Evolutionary conservation across 2,113 vertebrate genomes (phyloP), one percentile per base, ranked within the genome.

Genomic region (Petromus typicus): DNA sequence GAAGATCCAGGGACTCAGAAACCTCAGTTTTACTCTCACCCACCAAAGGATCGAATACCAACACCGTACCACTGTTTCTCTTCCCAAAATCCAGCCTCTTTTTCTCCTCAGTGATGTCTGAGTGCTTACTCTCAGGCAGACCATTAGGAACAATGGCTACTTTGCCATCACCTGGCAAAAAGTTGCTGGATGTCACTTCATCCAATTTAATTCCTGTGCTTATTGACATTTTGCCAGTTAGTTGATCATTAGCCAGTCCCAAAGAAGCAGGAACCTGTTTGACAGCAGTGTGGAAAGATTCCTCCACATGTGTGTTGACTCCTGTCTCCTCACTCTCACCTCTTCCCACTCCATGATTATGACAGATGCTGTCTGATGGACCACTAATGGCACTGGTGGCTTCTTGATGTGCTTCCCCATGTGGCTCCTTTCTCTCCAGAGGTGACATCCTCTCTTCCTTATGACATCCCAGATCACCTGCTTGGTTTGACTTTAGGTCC

Each of bases 401-500:
- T 40, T 83, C 93, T 51, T 94, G 91, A 12, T n/a, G 97, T 88
- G 23, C 86, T 79, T 96, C 95, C 66, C 93, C 94, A 83, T 20
- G 48, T 0, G 67, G 45, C 7, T 95, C 86, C 90, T 89, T 97
- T 76, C 97, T 92, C 56, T 97, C 97, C 13, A 93, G 89, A 1
- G n/a, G 1, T 51, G 81, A 37, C 48, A 76, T 3, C 2, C 81
- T 89, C 57, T 96, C 96, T 48, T 88, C 87, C 95, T 85, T 94
- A 59, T 89, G 94, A 89, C 94, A 94, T 1, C 83, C 97, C 64
- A 94, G 71, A n/a, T 96, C 88, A 22, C 96, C 97, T 12, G 78
- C 92, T 30, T 93, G 82, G 73, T 90, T 92, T 93, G 93, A 78
- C 13, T 59, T 98, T 37, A 98, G 92, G 51, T 98, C 98, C 95